Base-by-base conservation (phyloP, 1,140 invertebrate genomes). In the Pogonognathellus flavescens region DNA sequence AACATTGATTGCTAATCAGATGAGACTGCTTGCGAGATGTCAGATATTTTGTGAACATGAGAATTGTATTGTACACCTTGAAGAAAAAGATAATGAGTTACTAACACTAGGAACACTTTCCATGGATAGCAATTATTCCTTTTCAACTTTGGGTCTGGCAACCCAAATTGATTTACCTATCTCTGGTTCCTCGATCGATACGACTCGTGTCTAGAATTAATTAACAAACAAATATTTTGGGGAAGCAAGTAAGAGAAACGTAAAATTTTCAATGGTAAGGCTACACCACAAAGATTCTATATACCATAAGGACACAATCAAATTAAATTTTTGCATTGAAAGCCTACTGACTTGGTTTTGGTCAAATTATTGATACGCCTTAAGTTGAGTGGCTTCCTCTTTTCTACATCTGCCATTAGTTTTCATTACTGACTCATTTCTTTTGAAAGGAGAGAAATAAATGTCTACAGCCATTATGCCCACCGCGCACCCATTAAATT, bases 401-500 rank as follows among this genome's bases (percentile, higher is more conserved):
- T 66, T 18, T 41, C 70, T 50, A 50, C 70, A 25, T 50, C 25
- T 76, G 5, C 70, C 70, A 76, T 76, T 76, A 76, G 41, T 76
- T 76, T 76, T 76, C 70, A 76, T 76, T 76, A 76, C 41, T 49
- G 70, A 31, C 14, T 31, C 41, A 31, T 76, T 50, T 76, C 16
- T 8, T 76, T 76, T 76, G 70, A 76, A 66, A 76, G 70, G 14
- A 76, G 41, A 50, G 70, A 76, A 76, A 50, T 76, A 76, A 76
- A 76, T 76, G 70, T 76, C 31, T 76, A n/a, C n/a, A 20, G 70
- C 70, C 14, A 76, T 76, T 50, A 76, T 76, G 70, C 3, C 8
- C 70, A 76, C 70, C 70, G 70, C 3, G 8, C 70, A 76, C 70
- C 70, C 70, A 76, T 76, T 76, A 76, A 76, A 76, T 76, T 50